Evolutionary conservation across 2,888 invertebrate genomes (phyloP).

Genomic region (Sylvicola cinctus): DNA sequence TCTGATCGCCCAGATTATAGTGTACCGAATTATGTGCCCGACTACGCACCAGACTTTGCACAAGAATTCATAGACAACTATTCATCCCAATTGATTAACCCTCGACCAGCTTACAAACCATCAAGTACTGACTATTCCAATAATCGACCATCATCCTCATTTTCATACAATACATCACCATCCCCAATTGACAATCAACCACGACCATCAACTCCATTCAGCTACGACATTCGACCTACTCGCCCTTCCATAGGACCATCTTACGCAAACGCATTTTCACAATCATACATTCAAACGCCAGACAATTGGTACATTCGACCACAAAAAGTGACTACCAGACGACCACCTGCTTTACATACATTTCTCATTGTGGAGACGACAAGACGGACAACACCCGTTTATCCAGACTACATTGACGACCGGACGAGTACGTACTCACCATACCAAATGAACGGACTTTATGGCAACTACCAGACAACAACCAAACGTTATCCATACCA

Average conservation of each 20-base stretch:
- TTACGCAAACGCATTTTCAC: too few relatives aligned
- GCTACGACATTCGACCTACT: slow-evolving; percentile 6
- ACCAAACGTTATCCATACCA: neutral
- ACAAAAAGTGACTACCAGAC: neutral
- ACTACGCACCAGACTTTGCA: too few relatives aligned
- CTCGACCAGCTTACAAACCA: neutral
- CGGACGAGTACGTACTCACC: neutral
- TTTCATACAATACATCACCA: neutral
- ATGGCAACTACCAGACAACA: neutral
- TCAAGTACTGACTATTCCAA: slow-evolving; percentile 11
- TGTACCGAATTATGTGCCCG: too few relatives aligned
- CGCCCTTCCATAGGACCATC: neutral
- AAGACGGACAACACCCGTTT: slow-evolving; percentile 7
- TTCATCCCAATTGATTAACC: neutral
- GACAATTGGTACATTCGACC: neutral
- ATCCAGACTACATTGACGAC: neutral
- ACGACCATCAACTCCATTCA: slow-evolving; percentile 7
- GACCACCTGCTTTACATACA: slow-evolving; percentile 4
- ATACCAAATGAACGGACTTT: too few relatives aligned
- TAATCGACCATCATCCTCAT: slow-evolving; percentile 2
- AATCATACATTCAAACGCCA: neutral
- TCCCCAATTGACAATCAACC: slow-evolving; percentile 8
- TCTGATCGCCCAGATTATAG: too few relatives aligned
- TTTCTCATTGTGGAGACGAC: slow-evolving; percentile 7
- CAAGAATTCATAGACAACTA: too few relatives aligned